Evolutionary conservation across 2,797 vertebrate species (phyloP).

Genomic region (Botia kubotai): DNA sequence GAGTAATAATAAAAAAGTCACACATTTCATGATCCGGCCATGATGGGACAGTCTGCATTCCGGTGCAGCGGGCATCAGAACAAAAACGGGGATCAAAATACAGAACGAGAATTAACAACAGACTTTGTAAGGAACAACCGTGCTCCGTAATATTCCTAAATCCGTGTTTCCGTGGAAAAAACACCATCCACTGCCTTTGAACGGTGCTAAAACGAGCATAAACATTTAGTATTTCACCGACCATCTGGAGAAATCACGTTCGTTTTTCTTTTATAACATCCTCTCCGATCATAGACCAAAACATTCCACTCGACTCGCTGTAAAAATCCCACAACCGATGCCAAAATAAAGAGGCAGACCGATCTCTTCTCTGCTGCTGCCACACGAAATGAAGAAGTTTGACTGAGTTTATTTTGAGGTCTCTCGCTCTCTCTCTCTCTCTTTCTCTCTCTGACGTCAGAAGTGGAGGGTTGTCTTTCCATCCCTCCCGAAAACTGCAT

Average conservation of each 20-base stretch:
- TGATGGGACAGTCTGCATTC: constrained; percentile 85
- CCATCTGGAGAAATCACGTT: constrained; percentile 4
- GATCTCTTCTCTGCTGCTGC: neutral
- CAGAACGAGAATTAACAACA: neutral
- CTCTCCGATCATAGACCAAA: neutral
- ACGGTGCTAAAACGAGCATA: neutral
- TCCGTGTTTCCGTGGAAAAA: neutral
- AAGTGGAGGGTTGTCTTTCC: constrained; percentile 28
- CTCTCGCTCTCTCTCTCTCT: no score
- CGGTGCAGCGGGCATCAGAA: constrained; percentile 87
- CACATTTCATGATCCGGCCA: constrained; percentile 94
- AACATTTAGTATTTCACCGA: neutral
- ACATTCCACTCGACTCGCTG: no score
- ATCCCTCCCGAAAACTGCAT: neutral
- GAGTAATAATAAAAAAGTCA: constrained; percentile 91
- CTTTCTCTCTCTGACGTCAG: constrained; percentile 24
- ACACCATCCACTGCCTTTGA: neutral
- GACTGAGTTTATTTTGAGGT: constrained; percentile 42
- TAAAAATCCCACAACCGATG: no score
- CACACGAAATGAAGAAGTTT: constrained; percentile 32
- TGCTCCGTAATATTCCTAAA: no score
- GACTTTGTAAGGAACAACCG: neutral
- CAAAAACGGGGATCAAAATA: constrained; percentile 54
- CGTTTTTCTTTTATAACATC: neutral
- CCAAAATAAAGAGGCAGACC: neutral